Evolutionary conservation across 1,140 invertebrate genomes (phyloP), one percentile per base, ranked within the genome.

Genomic region (Spodoptera litura): DNA sequence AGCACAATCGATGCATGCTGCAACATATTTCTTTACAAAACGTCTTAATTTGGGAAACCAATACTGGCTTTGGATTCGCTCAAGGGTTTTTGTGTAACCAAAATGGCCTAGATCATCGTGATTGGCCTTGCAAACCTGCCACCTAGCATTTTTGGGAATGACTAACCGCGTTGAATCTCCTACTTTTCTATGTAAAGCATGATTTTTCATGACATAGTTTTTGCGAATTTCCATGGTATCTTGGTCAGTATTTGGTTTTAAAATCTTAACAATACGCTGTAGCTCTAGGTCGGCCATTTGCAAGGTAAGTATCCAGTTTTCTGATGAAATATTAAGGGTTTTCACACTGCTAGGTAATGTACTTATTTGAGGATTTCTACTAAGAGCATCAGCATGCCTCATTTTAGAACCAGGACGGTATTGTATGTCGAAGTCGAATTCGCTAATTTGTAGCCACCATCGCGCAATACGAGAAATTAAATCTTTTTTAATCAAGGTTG

Each of bases 41-140:
- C 71, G 44, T 12, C 79, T 62, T 52, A 86, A 53, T 62, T 86
- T 85, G 2, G 84, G 84, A 44, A 87, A 87, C 83, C 85, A 86
- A 68, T 74, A 81, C 13, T 75, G 55, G 31, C 62, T 53, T 75
- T 87, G 68, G 11, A 89, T 77, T 68, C 55, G 78, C 12, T 85
- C 72, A 27, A 80, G 3, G 8, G 85, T 84, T 84, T 89, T 83
- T 5, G 80, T 52, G 56, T 61, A 55, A 5, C 83, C 80, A 11
- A 86, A 62, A 73, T 87, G 83, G 6, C 86, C 82, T 9, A 82
- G 12, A 10, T 88, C 84, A 77, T 87, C 82, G 56, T 87, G 85
- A 15, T 81, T 85, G 2, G 59, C 13, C 8, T 56, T 55, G 25
- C 78, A 84, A 56, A 86, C 55, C 59, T 83, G 81, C 76, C 75